phyloP scores from a whole-genome alignment of 2,888 invertebrate species.

The Phasia obesa region DNA sequence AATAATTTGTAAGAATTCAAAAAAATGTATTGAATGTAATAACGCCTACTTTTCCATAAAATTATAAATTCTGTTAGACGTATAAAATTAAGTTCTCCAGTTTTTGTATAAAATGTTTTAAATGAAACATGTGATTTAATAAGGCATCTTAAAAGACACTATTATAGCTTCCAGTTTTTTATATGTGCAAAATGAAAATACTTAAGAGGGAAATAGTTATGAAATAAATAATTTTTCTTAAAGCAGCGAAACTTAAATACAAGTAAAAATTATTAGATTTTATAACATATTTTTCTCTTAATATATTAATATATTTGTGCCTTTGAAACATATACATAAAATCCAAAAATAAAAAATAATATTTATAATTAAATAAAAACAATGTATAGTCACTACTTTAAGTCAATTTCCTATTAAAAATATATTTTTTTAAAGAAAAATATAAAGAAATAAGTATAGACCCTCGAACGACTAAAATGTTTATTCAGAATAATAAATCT shows the following conservation, averaged over 20 bases:
- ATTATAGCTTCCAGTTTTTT: conserved; percentile 49
- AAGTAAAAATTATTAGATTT: conserved; percentile 46
- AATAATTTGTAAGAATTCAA: too few relatives aligned
- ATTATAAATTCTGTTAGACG: neutral
- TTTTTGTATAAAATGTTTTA: conserved; percentile 32
- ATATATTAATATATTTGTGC: neutral
- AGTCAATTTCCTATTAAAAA: conserved; percentile 78
- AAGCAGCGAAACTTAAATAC: conserved; percentile 61
- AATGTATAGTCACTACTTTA: conserved; percentile 83
- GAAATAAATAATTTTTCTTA: conserved; percentile 54
- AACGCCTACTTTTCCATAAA: too few relatives aligned
- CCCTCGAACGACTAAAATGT: conserved; percentile 64
- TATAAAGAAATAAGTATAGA: conserved; percentile 40
- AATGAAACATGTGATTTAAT: conserved; percentile 47
- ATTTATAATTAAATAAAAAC: conserved; percentile 41
- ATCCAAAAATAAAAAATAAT: neutral
- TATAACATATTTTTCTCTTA: neutral
- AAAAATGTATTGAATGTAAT: too few relatives aligned
- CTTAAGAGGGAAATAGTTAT: neutral
- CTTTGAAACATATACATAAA: neutral
- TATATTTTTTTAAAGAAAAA: conserved; percentile 60
- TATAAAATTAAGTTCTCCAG: neutral
- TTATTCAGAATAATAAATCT: conserved; percentile 18
- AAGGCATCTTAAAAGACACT: conserved; percentile 5
- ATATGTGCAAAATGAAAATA: neutral